phyloP scores from a whole-genome alignment of 2,797 vertebrate species.

The Trachops cirrhosus region DNA sequence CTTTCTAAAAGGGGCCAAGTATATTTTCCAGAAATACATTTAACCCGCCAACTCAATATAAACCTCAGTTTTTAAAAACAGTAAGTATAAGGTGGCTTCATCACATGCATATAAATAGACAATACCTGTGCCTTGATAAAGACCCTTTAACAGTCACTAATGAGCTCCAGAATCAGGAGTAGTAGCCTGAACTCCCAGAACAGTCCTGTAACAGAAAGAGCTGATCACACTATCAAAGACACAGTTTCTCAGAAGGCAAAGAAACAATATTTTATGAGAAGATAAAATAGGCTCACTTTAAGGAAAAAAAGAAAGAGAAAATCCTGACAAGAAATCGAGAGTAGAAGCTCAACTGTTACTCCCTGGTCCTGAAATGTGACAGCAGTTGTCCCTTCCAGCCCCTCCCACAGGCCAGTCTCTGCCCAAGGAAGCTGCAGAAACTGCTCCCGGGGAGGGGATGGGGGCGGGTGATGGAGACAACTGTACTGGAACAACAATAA shows the following conservation, averaged over 20 bases:
- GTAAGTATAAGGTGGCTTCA: background rate
- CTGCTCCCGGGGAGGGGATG: too few relatives aligned
- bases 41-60: background rate
- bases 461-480: too few relatives aligned
- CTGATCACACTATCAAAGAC: background rate
- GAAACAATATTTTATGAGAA: background rate
- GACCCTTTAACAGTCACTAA: background rate
- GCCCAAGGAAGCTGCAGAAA: background rate
- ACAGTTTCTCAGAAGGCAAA: constrained; percentile 1
- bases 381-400: background rate
- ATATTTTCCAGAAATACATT: background rate
- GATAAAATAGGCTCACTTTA: background rate
- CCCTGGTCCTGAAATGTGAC: background rate
- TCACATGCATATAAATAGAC: background rate
- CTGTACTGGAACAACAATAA: background rate
- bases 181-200: background rate
- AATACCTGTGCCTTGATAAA: background rate
- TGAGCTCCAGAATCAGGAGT: background rate
- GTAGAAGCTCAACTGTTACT: background rate
- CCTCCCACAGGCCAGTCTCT: background rate
- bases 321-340: background rate
- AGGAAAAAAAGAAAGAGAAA: background rate
- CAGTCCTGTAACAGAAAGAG: background rate
- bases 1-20: background rate
- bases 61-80: background rate